These are phyloP conservation scores for Xestia rhomboidea DNA, from an alignment of 2,888 invertebrate genomes.

Conservation along the genomic window DNA sequence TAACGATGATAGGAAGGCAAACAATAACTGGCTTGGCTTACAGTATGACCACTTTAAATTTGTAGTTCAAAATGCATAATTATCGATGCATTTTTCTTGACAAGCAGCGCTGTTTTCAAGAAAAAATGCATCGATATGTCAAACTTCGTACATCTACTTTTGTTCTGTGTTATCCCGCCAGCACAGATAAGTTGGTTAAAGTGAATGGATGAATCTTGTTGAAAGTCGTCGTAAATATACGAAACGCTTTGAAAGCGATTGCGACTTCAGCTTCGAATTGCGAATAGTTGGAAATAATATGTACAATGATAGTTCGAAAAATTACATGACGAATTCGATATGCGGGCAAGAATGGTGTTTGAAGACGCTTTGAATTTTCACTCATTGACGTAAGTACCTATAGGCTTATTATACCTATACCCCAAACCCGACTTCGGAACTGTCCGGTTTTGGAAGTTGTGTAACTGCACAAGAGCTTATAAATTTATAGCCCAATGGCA, in stretches of 20 bases:
- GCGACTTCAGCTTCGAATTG: background rate
- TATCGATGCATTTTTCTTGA: too few relatives aligned
- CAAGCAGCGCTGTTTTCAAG: background rate
- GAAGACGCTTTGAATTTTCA: background rate
- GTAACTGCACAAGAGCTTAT: conserved; percentile 24
- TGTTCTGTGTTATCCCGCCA: too few relatives aligned
- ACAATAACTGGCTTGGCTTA: background rate
- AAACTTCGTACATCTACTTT: background rate
- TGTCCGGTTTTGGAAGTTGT: conserved; percentile 3
- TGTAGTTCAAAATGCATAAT: too few relatives aligned
- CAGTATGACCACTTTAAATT: background rate
- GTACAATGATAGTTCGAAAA: background rate
- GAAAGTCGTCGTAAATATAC: too few relatives aligned
- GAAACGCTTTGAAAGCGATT: too few relatives aligned
- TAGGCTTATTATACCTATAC: background rate
- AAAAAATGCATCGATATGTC: background rate
- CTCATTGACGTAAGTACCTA: background rate
- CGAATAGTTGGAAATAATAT: too few relatives aligned
- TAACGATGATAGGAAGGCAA: background rate
- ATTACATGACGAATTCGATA: background rate
- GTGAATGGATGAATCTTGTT: too few relatives aligned
- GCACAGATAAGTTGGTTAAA: too few relatives aligned
- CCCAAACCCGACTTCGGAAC: background rate
- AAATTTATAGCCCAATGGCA: conserved; percentile 44
- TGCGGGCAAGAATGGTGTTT: background rate